These are phyloP conservation scores for Glaucidium brasilianum DNA, from an alignment of 2,113 vertebrate species.

Conservation along the genomic window DNA sequence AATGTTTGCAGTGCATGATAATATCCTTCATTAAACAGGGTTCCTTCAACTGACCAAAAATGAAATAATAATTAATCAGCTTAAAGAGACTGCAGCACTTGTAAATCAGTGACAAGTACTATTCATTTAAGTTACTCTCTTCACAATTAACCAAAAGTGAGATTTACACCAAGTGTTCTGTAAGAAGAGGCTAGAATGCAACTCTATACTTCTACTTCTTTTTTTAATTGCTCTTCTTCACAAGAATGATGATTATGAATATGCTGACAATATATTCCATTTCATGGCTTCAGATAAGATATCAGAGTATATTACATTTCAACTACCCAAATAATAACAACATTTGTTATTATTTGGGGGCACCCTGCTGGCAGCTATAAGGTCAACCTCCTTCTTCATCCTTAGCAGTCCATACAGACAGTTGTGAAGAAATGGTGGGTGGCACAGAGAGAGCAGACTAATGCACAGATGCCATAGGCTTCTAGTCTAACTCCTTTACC, in stretches of 20 bases:
- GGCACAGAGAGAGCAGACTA: not conserved
- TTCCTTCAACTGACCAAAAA: not conserved
- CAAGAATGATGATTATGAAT: not conserved
- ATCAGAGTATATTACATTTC: not conserved
- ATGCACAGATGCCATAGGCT: not conserved
- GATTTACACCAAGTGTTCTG: not conserved
- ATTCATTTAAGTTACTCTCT: not conserved
- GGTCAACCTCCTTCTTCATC: not conserved
- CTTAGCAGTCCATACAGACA: fast-evolving
- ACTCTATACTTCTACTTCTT: not conserved
- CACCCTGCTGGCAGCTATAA: not conserved
- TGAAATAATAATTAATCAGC: not conserved
- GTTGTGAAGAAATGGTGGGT: not conserved
- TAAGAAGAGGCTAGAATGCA: not conserved
- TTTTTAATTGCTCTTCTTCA: not conserved
- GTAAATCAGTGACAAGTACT: not conserved
- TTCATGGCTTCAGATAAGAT: not conserved
- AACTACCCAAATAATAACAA: not conserved
- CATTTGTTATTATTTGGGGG: not conserved
- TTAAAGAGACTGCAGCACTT: not conserved
- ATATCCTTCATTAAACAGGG: not conserved
- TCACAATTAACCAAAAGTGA: not conserved
- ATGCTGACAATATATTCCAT: not conserved
- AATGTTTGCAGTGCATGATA: not conserved
- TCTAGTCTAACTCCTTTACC: not conserved